Base-by-base conservation (phyloP, 2,113 vertebrate species). In the Uria lomvia region DNA sequence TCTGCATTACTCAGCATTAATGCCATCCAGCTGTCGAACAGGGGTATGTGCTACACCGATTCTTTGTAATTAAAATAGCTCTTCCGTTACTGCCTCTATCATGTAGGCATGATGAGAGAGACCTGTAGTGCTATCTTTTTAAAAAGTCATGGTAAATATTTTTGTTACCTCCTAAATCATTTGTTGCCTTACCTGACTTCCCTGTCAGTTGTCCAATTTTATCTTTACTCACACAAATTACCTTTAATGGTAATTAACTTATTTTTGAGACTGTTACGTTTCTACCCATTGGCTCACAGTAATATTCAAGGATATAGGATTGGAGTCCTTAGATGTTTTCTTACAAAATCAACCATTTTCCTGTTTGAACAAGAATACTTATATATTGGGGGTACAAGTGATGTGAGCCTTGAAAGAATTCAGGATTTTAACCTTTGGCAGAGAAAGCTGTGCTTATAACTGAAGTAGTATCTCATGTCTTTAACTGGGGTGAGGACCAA, bases 41-140 rank as follows among this genome's bases (percentile, higher is more conserved):
- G 29, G 65, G 70, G 55, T 90, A 56, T 82, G 92, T 94, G 72
- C 86, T 96, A 63, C 73, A 95, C 70, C 77, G 59, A 92, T 60
- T 96, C 82, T 95, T 96, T 92, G 93, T 95, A 97, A 97, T 96
- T 97, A 97, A 94, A 94, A 50, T 15, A 96, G 76, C 89, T 97
- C 90, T 97, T 97, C 93, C 29, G 2, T 96, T 96, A 90, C 79
- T 96, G 91, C 77, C 71, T 96, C 86, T 96, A 63, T 91, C 91
- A 77, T 16, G 32, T 3, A 78, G 29, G 22, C 42, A 40, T 29
- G 67, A 63, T 92, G 95, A 92, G 93, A 92, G 91, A 63, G 50
- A 76, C 47, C 72, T 85, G 47, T 75, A 92, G 88, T n/a, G 1
- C 84, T 95, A 55, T 88, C 81, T 96, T 77, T 27, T 60, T 96